These are phyloP conservation scores for Meteorus sp. DNA, from an alignment of 1,140 invertebrate genomes.

Conservation along the genomic window DNA sequence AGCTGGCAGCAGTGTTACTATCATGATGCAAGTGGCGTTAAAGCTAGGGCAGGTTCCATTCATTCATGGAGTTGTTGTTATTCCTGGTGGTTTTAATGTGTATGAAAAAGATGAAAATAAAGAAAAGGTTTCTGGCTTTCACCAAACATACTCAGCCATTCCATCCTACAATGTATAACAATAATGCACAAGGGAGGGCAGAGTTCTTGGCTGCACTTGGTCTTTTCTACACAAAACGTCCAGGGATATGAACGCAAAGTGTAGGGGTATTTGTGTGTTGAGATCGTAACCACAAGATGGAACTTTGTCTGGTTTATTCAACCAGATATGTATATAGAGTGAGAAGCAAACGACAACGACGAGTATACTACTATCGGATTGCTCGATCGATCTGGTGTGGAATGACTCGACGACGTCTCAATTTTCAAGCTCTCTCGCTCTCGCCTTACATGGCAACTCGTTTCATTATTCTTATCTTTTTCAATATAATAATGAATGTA, in stretches of 20 bases:
- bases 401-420: constrained; percentile 13
- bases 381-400: constrained; percentile 20
- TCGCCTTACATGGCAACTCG: constrained; percentile 13
- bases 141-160: too few species aligned
- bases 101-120: too few species aligned
- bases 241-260: neutral
- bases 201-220: too few species aligned
- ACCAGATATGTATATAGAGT: neutral
- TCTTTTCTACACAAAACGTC: too few species aligned
- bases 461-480: constrained; percentile 5
- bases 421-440: constrained; percentile 18
- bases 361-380: constrained; percentile 17
- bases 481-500: too few species aligned
- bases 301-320: constrained; percentile 14
- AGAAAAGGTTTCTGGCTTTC: too few species aligned
- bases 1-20: constrained; percentile 41
- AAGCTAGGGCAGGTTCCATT: constrained; percentile 52
- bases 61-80: constrained; percentile 48
- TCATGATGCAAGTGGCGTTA: constrained; percentile 55
- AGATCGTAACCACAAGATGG: neutral
- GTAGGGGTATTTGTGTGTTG: neutral
- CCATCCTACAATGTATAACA: too few species aligned
- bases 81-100: constrained; percentile 41
- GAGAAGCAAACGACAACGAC: neutral
- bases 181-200: too few species aligned